A percentile compares a stretch with the other conserved stretches of the same genome.
Conservation (phyloP, 1,140 invertebrate species). For the Psix sp. region DNA sequence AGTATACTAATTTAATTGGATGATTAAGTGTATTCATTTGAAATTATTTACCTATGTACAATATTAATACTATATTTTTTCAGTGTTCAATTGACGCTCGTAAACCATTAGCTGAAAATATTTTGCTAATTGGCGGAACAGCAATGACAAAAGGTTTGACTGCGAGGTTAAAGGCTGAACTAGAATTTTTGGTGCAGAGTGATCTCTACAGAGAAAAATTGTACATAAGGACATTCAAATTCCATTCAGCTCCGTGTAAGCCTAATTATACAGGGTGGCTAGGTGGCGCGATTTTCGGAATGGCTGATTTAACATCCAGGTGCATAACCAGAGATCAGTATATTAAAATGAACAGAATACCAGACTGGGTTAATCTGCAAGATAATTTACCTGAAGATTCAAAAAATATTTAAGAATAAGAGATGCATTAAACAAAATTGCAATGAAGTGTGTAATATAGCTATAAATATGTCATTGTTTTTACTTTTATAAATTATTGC, state of each 20-base stretch:
- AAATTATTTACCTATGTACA: too few species aligned
- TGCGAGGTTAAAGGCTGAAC: slow-evolving; percentile 84
- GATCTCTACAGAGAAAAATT: slow-evolving; percentile 82
- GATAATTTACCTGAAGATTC: slow-evolving; percentile 77
- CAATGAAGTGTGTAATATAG: too few species aligned
- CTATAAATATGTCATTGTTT: slow-evolving; percentile 6
- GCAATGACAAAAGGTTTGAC: slow-evolving; percentile 88
- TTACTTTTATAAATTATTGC: too few species aligned
- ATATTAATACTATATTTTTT: slow-evolving; percentile 54
- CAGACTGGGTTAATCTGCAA: slow-evolving; percentile 88
- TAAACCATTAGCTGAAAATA: slow-evolving; percentile 85
- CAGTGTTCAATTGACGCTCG: slow-evolving; percentile 88
- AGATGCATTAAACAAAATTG: too few species aligned
- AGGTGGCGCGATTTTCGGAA: slow-evolving; percentile 90
- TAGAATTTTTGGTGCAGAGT: slow-evolving; percentile 82
- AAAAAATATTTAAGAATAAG: slow-evolving; percentile 20
- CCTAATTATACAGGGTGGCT: slow-evolving; percentile 92
- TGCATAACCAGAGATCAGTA: slow-evolving; percentile 87
- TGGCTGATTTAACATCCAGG: slow-evolving; percentile 85
- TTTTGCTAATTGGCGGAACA: slow-evolving; percentile 91
- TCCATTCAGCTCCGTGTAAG: slow-evolving; percentile 87
- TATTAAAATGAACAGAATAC: slow-evolving; percentile 82
- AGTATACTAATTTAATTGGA: slow-evolving; percentile 74
- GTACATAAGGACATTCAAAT: slow-evolving; percentile 84
- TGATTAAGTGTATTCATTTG: too few species aligned